Conservation (phyloP, 2,113 vertebrate species). For the Myotis yumanensis region DNA sequence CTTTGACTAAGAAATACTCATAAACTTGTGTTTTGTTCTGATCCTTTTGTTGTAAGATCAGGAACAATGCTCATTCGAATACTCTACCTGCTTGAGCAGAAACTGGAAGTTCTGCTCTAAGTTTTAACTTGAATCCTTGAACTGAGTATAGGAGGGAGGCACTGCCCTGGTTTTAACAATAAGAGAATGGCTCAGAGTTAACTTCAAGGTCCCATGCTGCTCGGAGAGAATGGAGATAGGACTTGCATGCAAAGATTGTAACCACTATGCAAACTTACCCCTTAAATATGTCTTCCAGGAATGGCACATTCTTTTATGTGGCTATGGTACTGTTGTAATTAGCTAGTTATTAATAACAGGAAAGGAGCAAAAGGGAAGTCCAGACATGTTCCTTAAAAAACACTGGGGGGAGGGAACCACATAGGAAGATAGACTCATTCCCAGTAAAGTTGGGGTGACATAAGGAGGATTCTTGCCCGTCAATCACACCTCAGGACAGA, state of each 20-base stretch:
- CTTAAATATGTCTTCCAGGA: not conserved
- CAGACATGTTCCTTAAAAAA: too few species aligned
- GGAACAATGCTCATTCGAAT: not conserved
- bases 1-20: not conserved
- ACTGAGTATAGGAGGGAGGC: not conserved
- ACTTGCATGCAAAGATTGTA: not conserved
- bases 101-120: not conserved
- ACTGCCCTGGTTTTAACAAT: not conserved
- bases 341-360: too few species aligned
- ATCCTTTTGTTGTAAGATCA: not conserved
- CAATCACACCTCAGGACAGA: too few species aligned
- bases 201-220: not conserved
- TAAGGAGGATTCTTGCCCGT: too few species aligned
- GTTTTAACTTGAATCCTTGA: not conserved
- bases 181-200: not conserved
- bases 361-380: too few species aligned
- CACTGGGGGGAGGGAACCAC: too few species aligned
- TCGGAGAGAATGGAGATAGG: not conserved
- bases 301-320: not conserved
- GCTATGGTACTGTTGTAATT: too few species aligned
- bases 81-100: not conserved
- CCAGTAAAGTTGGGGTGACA: too few species aligned
- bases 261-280: not conserved
- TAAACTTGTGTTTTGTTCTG: not conserved
- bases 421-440: too few species aligned